A percentile compares a stretch with the other conserved stretches of the same genome.
Conservation (phyloP, 2,888 invertebrate genomes). For the Eupithecia vulgata region DNA sequence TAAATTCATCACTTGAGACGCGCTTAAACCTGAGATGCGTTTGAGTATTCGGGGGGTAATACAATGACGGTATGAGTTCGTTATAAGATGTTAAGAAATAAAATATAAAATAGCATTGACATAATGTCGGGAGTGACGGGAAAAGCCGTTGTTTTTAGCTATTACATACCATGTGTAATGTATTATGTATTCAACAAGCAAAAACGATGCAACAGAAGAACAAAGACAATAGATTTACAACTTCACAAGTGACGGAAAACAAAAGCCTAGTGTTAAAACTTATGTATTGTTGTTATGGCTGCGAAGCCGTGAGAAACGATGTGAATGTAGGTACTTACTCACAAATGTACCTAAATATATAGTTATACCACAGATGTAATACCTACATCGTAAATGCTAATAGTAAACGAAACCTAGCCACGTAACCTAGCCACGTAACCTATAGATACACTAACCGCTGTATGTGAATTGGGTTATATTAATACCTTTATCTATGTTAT, state of each 20-base stretch:
- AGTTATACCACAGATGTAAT: too few relatives aligned
- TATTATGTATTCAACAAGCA: background rate
- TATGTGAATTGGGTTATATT: too few relatives aligned
- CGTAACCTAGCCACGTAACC: too few relatives aligned
- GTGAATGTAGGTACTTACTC: background rate
- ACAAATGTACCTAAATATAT: background rate
- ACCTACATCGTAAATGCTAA: background rate
- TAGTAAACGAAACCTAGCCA: background rate
- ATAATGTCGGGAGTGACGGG: background rate
- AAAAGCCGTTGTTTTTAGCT: conserved; percentile 1
- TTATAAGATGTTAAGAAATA: background rate
- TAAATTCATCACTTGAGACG: too few relatives aligned
- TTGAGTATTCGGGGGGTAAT: too few relatives aligned
- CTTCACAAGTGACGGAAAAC: conserved; percentile 4
- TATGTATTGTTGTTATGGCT: background rate
- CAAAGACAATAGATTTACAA: conserved; percentile 3
- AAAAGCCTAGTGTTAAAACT: conserved; percentile 5
- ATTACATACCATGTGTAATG: background rate
- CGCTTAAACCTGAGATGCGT: too few relatives aligned
- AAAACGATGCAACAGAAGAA: background rate
- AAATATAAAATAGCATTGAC: background rate
- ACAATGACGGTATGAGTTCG: too few relatives aligned
- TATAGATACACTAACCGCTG: background rate
- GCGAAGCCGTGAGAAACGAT: background rate
- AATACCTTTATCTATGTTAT: too few relatives aligned